These are phyloP conservation scores for Smithornis capensis DNA, from an alignment of 2,113 vertebrate species.

Conservation along the genomic window DNA sequence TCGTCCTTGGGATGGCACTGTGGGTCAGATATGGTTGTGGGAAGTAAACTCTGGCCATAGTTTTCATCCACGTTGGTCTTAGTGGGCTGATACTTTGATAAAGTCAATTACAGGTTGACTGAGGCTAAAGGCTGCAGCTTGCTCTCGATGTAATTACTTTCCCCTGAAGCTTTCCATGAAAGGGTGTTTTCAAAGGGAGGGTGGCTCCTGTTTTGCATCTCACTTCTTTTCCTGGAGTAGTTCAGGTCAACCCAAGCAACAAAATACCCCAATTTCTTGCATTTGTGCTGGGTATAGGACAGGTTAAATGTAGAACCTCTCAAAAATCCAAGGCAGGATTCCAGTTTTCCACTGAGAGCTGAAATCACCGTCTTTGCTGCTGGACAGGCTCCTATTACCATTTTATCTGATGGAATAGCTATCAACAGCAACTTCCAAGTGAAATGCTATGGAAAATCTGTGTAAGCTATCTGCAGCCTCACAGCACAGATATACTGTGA, in stretches of 20 bases:
- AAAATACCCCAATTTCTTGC: neutral
- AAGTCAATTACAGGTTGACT: neutral
- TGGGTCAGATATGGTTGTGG: accelerated
- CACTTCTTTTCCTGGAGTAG: neutral
- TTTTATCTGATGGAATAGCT: constrained; percentile 64
- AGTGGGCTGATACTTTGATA: neutral
- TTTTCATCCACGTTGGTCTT: neutral
- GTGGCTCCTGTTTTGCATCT: constrained; percentile 42
- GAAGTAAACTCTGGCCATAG: accelerated
- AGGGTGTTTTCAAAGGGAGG: constrained; percentile 10
- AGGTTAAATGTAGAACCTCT: neutral
- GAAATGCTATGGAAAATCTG: constrained; percentile 36
- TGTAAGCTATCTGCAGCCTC: constrained; percentile 46
- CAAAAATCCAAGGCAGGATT: neutral
- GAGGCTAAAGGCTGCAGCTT: neutral
- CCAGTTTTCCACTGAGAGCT: neutral
- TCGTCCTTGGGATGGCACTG: accelerated
- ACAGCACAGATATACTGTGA: neutral
- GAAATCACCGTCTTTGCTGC: constrained; percentile 10
- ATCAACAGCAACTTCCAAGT: constrained; percentile 25
- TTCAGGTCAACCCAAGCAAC: neutral
- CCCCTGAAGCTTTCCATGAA: neutral
- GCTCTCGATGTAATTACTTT: constrained; percentile 5
- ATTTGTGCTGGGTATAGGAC: accelerated
- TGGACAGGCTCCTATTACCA: neutral